phyloP scores from a whole-genome alignment of 2,113 vertebrate genomes.

The Drymodes brunneopygia region DNA sequence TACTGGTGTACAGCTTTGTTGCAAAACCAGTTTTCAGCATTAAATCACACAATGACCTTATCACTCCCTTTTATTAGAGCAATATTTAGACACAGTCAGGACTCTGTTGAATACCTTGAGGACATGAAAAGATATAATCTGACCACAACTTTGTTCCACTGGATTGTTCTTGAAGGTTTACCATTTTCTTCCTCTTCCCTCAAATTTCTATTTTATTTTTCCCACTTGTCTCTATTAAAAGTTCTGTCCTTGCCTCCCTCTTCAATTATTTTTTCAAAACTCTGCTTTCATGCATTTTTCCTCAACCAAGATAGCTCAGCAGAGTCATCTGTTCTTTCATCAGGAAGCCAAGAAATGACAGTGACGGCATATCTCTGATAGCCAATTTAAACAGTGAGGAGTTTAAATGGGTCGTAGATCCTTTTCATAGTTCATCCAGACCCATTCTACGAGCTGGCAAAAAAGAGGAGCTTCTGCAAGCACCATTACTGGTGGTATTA shows the following conservation, averaged over 20 bases:
- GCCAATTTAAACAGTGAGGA: neutral
- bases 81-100: neutral
- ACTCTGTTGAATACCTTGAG: neutral
- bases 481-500: constrained; percentile 4
- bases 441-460: neutral
- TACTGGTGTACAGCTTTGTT: neutral
- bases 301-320: neutral
- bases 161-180: neutral
- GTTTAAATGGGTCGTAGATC: neutral
- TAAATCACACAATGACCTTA: neutral
- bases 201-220: neutral
- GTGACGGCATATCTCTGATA: neutral
- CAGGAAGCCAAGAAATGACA: neutral
- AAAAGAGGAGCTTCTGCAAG: constrained; percentile 4
- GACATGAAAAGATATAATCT: fast-evolving
- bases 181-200: neutral
- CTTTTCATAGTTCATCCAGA: neutral
- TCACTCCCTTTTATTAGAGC: neutral
- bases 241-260: neutral
- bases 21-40: neutral
- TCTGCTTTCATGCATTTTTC: neutral
- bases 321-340: neutral
- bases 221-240: neutral
- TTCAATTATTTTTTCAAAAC: neutral
- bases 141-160: neutral